These are phyloP conservation scores for Takifugu ocellatus DNA, from an alignment of 2,797 vertebrate species.

Conservation along the genomic window DNA sequence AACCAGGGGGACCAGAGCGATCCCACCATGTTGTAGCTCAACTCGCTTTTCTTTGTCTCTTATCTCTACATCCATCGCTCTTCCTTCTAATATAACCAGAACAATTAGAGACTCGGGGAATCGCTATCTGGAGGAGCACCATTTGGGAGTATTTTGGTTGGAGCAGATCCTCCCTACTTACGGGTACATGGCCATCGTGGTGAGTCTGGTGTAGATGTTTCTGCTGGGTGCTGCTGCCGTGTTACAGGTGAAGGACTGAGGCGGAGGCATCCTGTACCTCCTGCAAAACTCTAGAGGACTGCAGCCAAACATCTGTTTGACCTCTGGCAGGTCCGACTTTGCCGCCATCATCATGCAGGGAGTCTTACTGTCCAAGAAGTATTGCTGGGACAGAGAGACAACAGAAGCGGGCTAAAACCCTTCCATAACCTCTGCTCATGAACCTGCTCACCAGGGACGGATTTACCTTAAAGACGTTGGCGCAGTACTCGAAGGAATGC, in stretches of 20 bases:
- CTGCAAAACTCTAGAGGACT: constrained; percentile 92
- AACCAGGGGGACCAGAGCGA: no score
- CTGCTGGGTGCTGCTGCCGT: constrained; percentile 81
- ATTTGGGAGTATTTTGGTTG: neutral
- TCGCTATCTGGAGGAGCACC: neutral
- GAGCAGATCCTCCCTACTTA: constrained; percentile 71
- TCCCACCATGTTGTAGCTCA: no score
- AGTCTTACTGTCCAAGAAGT: constrained; percentile 92
- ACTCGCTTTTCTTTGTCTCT: no score
- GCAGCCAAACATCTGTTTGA: constrained; percentile 84
- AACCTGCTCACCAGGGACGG: no score
- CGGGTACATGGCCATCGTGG: constrained; percentile 98
- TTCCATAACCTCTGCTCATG: no score
- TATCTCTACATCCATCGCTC: no score
- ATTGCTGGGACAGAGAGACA: constrained; percentile 76
- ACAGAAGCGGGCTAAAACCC: neutral
- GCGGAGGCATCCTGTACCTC: constrained; percentile 95
- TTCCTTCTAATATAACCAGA: no score
- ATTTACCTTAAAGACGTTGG: constrained; percentile 90
- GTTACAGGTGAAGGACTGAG: constrained; percentile 92
- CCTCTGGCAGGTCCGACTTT: constrained; percentile 92
- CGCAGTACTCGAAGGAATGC: constrained; percentile 92
- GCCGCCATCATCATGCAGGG: constrained; percentile 91
- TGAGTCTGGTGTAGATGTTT: constrained; percentile 93
- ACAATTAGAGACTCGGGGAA: no score